Conservation (phyloP, 2,113 vertebrate species). For the Lagenorhynchus albirostris region DNA sequence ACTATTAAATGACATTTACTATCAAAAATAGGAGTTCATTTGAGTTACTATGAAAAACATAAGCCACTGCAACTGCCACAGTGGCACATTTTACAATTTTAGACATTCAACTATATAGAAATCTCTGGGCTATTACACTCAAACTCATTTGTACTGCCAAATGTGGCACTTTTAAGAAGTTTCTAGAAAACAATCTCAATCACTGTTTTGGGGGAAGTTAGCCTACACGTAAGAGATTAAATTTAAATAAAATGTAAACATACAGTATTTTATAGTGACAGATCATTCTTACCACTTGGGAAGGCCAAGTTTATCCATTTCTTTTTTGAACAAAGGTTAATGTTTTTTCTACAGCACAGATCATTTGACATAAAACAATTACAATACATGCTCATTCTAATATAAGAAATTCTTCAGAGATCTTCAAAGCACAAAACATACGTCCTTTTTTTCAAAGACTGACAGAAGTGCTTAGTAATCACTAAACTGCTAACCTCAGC, state of each 20-base stretch:
- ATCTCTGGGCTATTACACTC: conserved; percentile 84
- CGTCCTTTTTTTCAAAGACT: conserved; percentile 80
- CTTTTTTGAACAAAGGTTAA: conserved; percentile 77
- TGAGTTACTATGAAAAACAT: conserved; percentile 88
- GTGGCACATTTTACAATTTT: conserved; percentile 82
- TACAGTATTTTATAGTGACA: conserved; percentile 84
- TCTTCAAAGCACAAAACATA: conserved; percentile 87
- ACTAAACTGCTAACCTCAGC: conserved; percentile 83
- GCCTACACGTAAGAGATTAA: conserved; percentile 77
- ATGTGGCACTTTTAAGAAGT: conserved; percentile 84
- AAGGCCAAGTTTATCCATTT: conserved; percentile 78
- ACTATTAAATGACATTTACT: conserved; percentile 95
- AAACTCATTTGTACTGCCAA: conserved; percentile 85
- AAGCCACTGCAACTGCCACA: conserved; percentile 79
- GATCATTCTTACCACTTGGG: conserved; percentile 74
- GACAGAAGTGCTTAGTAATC: conserved; percentile 85
- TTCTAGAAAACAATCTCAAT: conserved; percentile 84
- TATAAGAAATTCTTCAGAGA: conserved; percentile 83
- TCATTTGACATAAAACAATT: conserved; percentile 84
- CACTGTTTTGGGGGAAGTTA: conserved; percentile 70
- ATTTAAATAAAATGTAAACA: conserved; percentile 85
- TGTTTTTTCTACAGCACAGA: conserved; percentile 83
- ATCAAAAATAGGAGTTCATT: conserved; percentile 94
- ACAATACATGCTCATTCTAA: conserved; percentile 86
- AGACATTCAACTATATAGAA: conserved; percentile 86